Evolutionary conservation across 64 coral and sea anemone genomes (phyloP).

Genomic region (Porites australiensis): DNA sequence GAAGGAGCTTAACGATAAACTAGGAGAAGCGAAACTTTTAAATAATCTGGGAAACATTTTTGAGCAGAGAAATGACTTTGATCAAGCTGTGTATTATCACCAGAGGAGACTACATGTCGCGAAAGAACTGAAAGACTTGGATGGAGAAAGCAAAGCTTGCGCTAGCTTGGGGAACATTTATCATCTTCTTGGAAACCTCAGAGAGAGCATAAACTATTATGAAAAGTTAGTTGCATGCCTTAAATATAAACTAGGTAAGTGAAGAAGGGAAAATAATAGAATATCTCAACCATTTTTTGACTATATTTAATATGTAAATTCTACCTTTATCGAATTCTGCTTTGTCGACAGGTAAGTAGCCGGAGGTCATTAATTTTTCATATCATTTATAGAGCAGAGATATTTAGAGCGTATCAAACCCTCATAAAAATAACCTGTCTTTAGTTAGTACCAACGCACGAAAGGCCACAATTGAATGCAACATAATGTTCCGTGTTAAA

Average conservation of each 20-base stretch:
- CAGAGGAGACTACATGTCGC: slow-evolving; percentile 83
- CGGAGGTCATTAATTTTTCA: slow-evolving; percentile 7
- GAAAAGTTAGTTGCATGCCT: slow-evolving; percentile 90
- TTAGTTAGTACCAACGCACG: not conserved
- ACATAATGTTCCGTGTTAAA: too few species aligned
- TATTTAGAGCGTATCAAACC: not conserved
- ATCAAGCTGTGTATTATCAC: slow-evolving; percentile 83
- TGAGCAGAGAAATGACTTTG: slow-evolving; percentile 85
- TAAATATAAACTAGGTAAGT: slow-evolving; percentile 94
- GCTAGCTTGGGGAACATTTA: slow-evolving; percentile 88
- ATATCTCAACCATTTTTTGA: not conserved
- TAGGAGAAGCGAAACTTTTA: slow-evolving; percentile 87
- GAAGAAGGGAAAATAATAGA: not conserved
- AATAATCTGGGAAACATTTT: slow-evolving; percentile 93
- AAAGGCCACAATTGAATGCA: too few species aligned
- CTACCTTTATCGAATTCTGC: not conserved
- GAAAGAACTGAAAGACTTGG: slow-evolving; percentile 91
- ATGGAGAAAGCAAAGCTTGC: slow-evolving; percentile 91
- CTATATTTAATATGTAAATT: slow-evolving; percentile 22
- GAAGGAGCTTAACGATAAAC: slow-evolving; percentile 75
- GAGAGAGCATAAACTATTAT: slow-evolving; percentile 90
- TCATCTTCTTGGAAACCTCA: slow-evolving; percentile 85
- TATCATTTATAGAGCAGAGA: not conserved
- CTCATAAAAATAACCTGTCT: not conserved
- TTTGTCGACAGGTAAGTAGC: slow-evolving; percentile 21